Conservation (phyloP, 1,140 invertebrate species). For the Lepidurus packardi region DNA sequence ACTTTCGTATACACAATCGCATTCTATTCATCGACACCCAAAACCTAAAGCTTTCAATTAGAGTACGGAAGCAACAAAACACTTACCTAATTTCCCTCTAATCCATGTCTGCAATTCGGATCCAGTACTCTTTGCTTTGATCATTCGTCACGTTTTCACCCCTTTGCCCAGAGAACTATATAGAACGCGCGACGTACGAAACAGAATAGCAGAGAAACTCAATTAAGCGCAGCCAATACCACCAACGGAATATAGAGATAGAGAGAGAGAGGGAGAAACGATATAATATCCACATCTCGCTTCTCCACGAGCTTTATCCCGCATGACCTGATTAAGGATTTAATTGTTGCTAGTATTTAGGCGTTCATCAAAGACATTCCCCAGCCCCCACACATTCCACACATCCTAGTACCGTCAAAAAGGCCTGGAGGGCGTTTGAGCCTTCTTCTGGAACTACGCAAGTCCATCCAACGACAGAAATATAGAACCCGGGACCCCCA, state of each 20-base stretch:
- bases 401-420: background rate
- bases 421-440: slow-evolving; percentile 10
- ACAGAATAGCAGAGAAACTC: background rate
- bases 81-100: too few species aligned
- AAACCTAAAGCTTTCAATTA: too few species aligned
- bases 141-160: too few species aligned
- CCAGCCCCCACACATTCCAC: background rate
- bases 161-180: too few species aligned
- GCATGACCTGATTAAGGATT: background rate
- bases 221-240: background rate
- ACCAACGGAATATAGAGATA: background rate
- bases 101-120: too few species aligned
- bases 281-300: too few species aligned
- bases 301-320: background rate
- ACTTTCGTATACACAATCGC: too few species aligned
- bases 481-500: background rate
- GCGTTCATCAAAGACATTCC: background rate
- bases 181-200: too few species aligned
- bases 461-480: background rate
- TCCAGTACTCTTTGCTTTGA: too few species aligned
- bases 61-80: too few species aligned
- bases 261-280: too few species aligned
- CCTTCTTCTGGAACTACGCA: background rate
- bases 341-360: background rate
- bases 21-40: too few species aligned